phyloP scores from a whole-genome alignment of 2,888 invertebrate genomes.

The Tinea semifulvella region DNA sequence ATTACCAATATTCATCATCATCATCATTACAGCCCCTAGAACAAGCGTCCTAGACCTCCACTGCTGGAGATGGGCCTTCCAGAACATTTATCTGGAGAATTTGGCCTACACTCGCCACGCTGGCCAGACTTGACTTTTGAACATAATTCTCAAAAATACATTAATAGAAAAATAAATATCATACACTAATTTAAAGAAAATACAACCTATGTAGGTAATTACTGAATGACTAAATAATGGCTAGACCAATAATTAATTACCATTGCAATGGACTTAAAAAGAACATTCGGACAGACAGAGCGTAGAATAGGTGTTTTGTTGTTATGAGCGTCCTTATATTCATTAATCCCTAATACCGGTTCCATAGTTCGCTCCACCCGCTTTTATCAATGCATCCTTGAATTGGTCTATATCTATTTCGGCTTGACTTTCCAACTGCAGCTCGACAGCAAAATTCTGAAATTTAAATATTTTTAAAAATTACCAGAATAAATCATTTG shows the following conservation, averaged over 20 bases:
- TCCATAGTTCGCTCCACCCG: constrained; percentile 84
- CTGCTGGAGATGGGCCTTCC: no score
- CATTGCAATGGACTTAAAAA: constrained; percentile 4
- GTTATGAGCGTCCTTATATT: constrained; percentile 25
- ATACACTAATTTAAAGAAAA: constrained; percentile 6
- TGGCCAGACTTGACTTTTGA: no score
- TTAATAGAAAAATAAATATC: constrained; percentile 9
- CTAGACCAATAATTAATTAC: constrained; percentile 9
- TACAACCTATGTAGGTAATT: constrained; percentile 1
- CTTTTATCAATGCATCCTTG: constrained; percentile 73
- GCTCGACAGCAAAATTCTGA: constrained; percentile 82
- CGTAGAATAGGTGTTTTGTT: constrained; percentile 21
- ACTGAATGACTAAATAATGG: constrained; percentile 10
- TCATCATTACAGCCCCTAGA: no score
- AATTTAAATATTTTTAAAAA: constrained; percentile 28
- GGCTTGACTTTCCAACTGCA: constrained; percentile 73
- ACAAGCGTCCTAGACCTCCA: no score
- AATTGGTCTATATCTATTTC: constrained; percentile 78
- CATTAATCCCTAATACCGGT: constrained; percentile 76
- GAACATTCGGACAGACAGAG: constrained; percentile 26
- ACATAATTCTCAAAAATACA: not conserved
- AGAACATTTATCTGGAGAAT: no score
- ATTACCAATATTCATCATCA: no score
- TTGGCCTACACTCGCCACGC: no score
- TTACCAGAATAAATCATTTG: no score